phyloP scores from a whole-genome alignment of 2,888 invertebrate species.

The Philhelius pedissequus region DNA sequence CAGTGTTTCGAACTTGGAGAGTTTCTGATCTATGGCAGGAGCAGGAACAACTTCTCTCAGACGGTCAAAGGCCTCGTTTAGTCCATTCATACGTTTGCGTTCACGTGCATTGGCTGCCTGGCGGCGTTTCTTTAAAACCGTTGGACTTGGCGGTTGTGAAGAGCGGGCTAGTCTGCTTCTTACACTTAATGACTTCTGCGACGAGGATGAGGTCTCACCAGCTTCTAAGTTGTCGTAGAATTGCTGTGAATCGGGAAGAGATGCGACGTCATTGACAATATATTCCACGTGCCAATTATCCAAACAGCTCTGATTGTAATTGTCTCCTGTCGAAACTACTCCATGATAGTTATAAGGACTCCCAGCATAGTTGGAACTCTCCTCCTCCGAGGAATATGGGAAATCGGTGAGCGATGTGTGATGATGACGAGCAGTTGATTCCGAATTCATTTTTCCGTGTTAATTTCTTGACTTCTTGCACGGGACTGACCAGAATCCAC shows the following conservation, averaged over 20 bases:
- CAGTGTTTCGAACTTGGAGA: slow-evolving; percentile 88
- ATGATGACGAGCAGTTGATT: slow-evolving; percentile 37
- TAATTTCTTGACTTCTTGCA: slow-evolving; percentile 55
- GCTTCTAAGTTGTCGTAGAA: slow-evolving; percentile 40
- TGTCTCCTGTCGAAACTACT: slow-evolving; percentile 13
- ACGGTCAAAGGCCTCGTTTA: slow-evolving; percentile 87
- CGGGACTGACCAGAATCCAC: slow-evolving; percentile 51
- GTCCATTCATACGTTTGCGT: slow-evolving; percentile 86
- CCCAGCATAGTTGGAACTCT: slow-evolving; percentile 74
- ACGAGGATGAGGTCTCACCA: slow-evolving; percentile 45
- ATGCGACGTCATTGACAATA: slow-evolving; percentile 11
- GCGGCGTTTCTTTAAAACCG: slow-evolving; percentile 82
- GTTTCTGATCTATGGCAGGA: slow-evolving; percentile 84
- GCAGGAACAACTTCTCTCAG: slow-evolving; percentile 86
- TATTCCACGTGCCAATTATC: slow-evolving; percentile 60
- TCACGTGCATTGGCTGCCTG: slow-evolving; percentile 88
- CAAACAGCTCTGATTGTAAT: slow-evolving; percentile 46
- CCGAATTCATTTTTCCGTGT: slow-evolving; percentile 58
- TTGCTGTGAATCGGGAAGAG: not conserved
- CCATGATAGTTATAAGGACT: slow-evolving; percentile 73
- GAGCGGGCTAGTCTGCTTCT: not conserved
- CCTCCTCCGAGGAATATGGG: slow-evolving; percentile 76
- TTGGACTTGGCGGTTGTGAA: slow-evolving; percentile 80
- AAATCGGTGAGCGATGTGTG: slow-evolving; percentile 69
- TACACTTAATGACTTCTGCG: slow-evolving; percentile 18